These are phyloP conservation scores for Smittia aterrima DNA, from an alignment of 2,888 invertebrate species.

Conservation along the genomic window DNA sequence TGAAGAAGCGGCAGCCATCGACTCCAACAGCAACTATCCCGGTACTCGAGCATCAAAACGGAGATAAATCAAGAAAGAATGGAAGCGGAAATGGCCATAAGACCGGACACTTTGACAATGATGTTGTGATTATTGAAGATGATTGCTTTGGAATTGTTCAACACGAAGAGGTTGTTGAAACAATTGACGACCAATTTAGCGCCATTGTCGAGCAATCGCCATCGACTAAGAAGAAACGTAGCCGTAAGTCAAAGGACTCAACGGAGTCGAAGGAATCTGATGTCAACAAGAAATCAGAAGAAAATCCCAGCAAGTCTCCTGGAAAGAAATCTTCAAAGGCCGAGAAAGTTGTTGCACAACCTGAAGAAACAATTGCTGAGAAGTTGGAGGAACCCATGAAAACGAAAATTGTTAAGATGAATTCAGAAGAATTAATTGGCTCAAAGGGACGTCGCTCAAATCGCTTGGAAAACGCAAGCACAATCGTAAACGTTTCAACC, in stretches of 20 bases:
- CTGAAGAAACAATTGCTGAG: background rate
- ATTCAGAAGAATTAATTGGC: background rate
- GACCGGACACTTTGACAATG: background rate
- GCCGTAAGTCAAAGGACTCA: background rate
- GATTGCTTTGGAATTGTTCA: background rate
- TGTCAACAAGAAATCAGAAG: background rate
- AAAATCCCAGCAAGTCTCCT: background rate
- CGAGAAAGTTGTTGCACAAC: background rate
- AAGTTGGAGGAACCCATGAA: background rate
- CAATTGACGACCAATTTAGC: background rate
- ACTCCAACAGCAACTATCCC: background rate
- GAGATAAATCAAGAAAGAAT: background rate
- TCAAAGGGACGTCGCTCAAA: conserved; percentile 9
- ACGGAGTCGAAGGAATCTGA: conserved; percentile 19
- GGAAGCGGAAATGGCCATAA: conserved; percentile 21
- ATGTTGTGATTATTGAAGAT: conserved; percentile 14
- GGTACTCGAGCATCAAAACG: background rate
- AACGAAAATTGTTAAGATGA: conserved; percentile 20
- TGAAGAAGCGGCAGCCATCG: conserved; percentile 11
- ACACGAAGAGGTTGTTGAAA: background rate
- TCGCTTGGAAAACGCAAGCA: conserved; percentile 32
- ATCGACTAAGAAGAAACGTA: background rate
- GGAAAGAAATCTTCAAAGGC: background rate
- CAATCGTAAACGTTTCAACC: conserved; percentile 32
- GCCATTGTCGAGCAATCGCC: background rate